Evolutionary conservation across 2,888 invertebrate species (phyloP).

Genomic region (Gastrophysa polygoni): DNA sequence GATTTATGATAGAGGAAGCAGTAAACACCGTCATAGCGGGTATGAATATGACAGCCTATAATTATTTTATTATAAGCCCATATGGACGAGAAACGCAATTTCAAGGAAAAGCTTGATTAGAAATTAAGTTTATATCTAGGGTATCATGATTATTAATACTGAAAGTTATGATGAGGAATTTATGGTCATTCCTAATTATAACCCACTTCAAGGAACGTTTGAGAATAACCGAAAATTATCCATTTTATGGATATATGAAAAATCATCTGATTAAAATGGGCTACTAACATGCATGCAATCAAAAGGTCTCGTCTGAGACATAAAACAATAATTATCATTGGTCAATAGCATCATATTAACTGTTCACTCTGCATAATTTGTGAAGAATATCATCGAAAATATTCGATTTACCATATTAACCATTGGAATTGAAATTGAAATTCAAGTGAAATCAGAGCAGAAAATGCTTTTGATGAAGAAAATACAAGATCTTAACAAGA

Average conservation of each 20-base stretch:
- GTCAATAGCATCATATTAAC: too few relatives aligned
- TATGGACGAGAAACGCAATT: not conserved
- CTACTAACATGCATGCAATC: too few relatives aligned
- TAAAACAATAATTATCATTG: too few relatives aligned
- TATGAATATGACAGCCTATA: not conserved
- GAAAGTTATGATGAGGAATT: not conserved
- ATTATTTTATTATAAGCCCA: not conserved
- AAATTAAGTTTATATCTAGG: constrained; percentile 1
- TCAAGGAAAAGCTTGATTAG: constrained; percentile 10
- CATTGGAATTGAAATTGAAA: too few relatives aligned
- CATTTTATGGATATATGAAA: not conserved
- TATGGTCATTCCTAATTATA: not conserved
- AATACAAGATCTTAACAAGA: too few relatives aligned
- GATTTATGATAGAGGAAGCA: not conserved
- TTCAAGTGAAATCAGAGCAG: too few relatives aligned
- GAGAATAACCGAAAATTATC: not conserved
- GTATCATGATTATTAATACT: constrained; percentile 4
- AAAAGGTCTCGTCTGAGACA: too few relatives aligned
- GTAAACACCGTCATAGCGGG: not conserved
- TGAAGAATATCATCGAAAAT: too few relatives aligned
- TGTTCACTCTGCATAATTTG: too few relatives aligned
- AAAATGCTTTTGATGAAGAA: too few relatives aligned
- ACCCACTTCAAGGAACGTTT: not conserved
- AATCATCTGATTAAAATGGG: not conserved
- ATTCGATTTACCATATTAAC: too few relatives aligned